phyloP scores from a whole-genome alignment of 2,888 invertebrate genomes.

The Pharmacophagus antenor region DNA sequence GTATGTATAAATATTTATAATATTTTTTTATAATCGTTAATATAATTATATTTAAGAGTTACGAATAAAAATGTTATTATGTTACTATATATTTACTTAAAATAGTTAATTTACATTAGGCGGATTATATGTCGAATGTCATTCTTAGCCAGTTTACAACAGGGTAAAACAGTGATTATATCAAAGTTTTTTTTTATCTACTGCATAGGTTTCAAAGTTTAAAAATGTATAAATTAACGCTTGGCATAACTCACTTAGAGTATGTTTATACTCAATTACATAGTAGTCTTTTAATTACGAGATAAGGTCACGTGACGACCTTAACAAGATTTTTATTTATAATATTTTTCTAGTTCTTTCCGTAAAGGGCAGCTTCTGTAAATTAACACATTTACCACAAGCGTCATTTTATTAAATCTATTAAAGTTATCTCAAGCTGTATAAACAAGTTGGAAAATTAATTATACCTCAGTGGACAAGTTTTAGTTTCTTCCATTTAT shows the following conservation, averaged over 20 bases:
- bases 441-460: slow-evolving; percentile 1
- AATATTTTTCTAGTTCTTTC: not conserved
- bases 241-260: not conserved
- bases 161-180: too few species aligned
- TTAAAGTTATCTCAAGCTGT: not conserved
- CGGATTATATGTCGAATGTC: too few species aligned
- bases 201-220: not conserved
- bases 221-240: not conserved
- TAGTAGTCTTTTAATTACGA: not conserved
- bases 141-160: too few species aligned
- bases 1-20: too few species aligned
- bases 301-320: not conserved
- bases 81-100: too few species aligned
- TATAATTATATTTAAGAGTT: too few species aligned
- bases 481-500: not conserved
- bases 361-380: not conserved
- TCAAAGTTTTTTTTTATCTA: too few species aligned
- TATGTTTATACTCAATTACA: not conserved
- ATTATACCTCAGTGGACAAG: not conserved
- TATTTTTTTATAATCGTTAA: too few species aligned
- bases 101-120: too few species aligned
- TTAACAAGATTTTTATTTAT: not conserved
- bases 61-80: too few species aligned
- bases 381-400: too few species aligned
- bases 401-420: not conserved